A percentile compares a stretch with the other conserved stretches of the same genome.
Conservation (phyloP, 2,797 vertebrate species). For the Poecilia picta region DNA sequence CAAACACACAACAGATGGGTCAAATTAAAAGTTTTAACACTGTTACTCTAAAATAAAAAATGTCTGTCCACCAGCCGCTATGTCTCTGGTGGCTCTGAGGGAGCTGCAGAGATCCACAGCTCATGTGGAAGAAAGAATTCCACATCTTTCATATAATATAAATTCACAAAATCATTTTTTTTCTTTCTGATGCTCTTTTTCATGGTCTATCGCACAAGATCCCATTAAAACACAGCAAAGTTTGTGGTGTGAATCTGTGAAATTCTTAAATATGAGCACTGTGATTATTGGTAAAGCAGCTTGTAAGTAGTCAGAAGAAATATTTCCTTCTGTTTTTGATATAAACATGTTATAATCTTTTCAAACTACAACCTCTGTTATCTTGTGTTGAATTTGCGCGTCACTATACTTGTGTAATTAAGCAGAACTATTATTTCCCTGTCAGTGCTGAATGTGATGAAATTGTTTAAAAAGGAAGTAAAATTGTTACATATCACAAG, state of each 20-base stretch:
- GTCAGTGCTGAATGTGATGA: conserved; percentile 6
- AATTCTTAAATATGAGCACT: background rate
- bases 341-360: background rate
- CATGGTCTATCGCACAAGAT: background rate
- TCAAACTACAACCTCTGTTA: background rate
- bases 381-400: background rate
- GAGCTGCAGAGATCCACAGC: background rate
- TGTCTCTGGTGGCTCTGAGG: background rate
- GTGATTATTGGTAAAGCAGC: background rate
- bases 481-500: background rate
- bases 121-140: background rate
- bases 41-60: background rate
- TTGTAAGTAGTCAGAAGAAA: background rate
- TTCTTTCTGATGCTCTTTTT: background rate
- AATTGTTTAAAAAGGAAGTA: conserved; percentile 16
- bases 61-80: background rate
- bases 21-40: background rate
- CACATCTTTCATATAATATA: background rate
- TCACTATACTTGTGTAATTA: background rate
- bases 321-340: background rate
- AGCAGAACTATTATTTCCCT: background rate
- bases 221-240: background rate
- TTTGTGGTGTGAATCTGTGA: background rate
- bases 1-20: background rate
- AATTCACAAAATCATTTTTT: background rate